Evolutionary conservation across 2,797 vertebrate genomes (phyloP).

Genomic region (Oryzias dopingdopingensis): DNA sequence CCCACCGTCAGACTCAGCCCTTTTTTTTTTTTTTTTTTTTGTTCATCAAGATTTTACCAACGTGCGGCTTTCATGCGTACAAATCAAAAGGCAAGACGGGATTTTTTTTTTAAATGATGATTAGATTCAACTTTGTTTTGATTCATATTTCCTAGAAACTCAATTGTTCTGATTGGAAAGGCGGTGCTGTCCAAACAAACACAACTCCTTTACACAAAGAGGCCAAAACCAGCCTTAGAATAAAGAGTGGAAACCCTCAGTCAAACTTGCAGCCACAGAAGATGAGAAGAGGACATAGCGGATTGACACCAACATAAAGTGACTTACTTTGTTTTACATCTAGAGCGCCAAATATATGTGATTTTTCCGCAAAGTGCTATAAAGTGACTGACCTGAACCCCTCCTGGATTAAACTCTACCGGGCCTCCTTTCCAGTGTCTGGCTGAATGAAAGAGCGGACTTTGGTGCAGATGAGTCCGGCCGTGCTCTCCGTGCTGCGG

Average conservation of each 20-base stretch:
- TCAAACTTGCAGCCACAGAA: no score
- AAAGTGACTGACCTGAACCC: constrained; percentile 63
- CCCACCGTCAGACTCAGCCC: constrained; percentile 53
- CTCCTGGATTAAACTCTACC: constrained; percentile 30
- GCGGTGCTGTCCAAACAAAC: no score
- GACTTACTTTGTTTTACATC: no score
- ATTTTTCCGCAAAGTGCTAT: no score
- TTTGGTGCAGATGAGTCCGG: constrained; percentile 65
- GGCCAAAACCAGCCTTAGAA: no score
- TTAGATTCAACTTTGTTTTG: not conserved
- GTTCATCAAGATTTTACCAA: constrained; percentile 43
- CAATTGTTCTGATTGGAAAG: no score
- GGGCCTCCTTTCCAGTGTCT: constrained; percentile 45
- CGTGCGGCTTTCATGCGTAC: not conserved
- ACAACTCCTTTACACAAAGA: no score
- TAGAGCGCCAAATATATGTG: no score
- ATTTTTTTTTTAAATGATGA: not conserved
- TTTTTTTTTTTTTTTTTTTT: constrained; percentile 57
- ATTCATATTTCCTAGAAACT: not conserved
- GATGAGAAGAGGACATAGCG: no score
- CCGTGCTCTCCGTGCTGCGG: constrained; percentile 70
- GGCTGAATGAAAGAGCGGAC: constrained; percentile 62
- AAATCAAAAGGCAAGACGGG: not conserved
- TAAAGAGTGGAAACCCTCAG: no score
- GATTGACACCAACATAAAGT: no score